Base-by-base conservation (phyloP, 2,797 vertebrate species). In the Semotilus atromaculatus region DNA sequence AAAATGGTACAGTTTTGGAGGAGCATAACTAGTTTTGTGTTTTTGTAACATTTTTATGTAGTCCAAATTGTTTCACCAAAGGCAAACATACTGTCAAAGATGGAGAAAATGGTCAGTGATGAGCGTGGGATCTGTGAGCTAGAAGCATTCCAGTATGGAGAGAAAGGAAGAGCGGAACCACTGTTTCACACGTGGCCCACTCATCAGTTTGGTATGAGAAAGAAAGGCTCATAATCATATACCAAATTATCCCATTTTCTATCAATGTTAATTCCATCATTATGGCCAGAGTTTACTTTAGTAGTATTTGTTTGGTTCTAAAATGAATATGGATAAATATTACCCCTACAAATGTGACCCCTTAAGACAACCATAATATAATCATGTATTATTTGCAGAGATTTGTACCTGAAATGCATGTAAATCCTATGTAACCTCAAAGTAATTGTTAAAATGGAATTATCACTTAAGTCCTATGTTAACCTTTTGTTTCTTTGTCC, bases 111-210 rank as follows among this genome's bases (percentile, higher is more conserved):
- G 70, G 91, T 95, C 87, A 93, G 89, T 0, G 95, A 96, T 64
- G 94, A 97, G 89, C 95, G 90, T 88, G 97, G 96, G 0, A 80
- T 99, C 67, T 95, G 95, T 87, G 95, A 97, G 4, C 94, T 99
- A 70, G 97, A 99, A 91, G 86, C 87, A 14, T 98, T 96, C 86
- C 96, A 96, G 84, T 90, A 90, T 0, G 89, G 95, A 82, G 88
- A 91, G 64, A 92, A 92, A 76, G 93, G 90, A 48, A 87, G 91
- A 48, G 91, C 51, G 0, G 68, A 83, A 10, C 94, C 92, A 1
- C 93, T 97, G 18, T 99, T 98, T 88, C 96, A 97, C 87, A 97
- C 96, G 0, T 99, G 98, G 98, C 94, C 92, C 34, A 96, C 95
- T 1, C 40, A 89, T 8, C 91, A 94, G 51, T 99, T 99, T 31